These are phyloP conservation scores for Amblyjoppa proteus DNA, from an alignment of 2,888 invertebrate species.

Conservation along the genomic window DNA sequence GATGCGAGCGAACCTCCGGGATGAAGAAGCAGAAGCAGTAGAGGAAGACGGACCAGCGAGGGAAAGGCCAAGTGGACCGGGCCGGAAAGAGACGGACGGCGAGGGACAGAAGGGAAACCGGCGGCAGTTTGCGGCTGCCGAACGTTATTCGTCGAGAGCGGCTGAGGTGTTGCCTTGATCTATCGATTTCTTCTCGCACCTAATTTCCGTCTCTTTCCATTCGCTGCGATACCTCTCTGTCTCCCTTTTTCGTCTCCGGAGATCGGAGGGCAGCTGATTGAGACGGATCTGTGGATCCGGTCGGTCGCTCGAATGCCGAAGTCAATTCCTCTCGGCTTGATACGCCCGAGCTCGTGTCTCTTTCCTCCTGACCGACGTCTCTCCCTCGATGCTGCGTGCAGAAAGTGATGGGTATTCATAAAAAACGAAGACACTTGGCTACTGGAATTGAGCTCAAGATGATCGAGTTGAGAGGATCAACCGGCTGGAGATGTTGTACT, in stretches of 20 bases:
- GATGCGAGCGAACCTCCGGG: slow-evolving; percentile 33
- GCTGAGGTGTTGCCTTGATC: slow-evolving; percentile 79
- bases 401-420: too few relatives aligned
- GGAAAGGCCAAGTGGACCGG: slow-evolving; percentile 63
- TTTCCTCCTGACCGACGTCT: not conserved
- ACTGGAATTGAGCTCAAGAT: not conserved
- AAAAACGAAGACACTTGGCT: not conserved
- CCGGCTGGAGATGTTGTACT: slow-evolving; percentile 30
- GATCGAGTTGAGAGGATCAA: slow-evolving; percentile 55
- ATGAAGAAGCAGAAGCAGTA: slow-evolving; percentile 22
- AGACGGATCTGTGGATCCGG: slow-evolving; percentile 72
- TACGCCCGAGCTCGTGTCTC: not conserved
- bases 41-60: slow-evolving; percentile 33
- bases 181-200: slow-evolving; percentile 77
- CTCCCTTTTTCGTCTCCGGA: slow-evolving; percentile 42
- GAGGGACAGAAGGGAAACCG: slow-evolving; percentile 46
- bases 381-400: not conserved
- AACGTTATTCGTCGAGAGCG: slow-evolving; percentile 65
- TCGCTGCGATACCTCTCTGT: slow-evolving; percentile 29
- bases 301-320: slow-evolving; percentile 57
- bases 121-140: slow-evolving; percentile 60
- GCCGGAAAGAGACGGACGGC: slow-evolving; percentile 57
- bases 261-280: slow-evolving; percentile 67
- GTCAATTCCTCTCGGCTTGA: slow-evolving; percentile 63
- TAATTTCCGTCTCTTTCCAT: slow-evolving; percentile 51